Conservation (phyloP, 2,113 vertebrate genomes). For the Salvator merianae region DNA sequence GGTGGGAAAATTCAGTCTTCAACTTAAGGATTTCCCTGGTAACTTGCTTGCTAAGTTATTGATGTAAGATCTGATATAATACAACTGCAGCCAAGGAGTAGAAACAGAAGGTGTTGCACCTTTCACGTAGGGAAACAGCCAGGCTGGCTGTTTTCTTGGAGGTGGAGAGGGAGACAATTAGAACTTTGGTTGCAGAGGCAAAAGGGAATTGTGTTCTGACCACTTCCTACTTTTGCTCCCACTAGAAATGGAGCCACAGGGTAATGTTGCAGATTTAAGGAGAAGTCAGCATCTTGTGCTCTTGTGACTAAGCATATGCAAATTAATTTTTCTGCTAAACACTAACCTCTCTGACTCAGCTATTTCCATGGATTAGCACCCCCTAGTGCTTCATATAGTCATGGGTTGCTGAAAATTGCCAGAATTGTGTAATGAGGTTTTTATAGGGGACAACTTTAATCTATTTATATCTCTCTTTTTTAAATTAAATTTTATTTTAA, state of each 20-base stretch:
- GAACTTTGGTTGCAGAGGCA: not conserved
- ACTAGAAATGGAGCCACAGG: not conserved
- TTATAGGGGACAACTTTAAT: not conserved
- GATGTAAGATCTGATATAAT: not conserved
- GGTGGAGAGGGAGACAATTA: not conserved
- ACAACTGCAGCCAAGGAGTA: not conserved
- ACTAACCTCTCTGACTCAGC: not conserved
- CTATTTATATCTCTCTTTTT: no score
- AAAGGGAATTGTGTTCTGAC: not conserved
- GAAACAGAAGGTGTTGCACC: no score
- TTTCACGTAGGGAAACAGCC: not conserved
- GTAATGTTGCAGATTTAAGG: not conserved
- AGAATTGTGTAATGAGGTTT: not conserved
- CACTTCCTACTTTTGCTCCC: not conserved
- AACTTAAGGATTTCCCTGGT: no score
- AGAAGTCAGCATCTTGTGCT: not conserved
- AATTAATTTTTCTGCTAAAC: not conserved
- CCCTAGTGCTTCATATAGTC: constrained; percentile 3
- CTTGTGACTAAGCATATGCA: not conserved
- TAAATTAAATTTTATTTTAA: no score
- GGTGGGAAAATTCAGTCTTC: no score
- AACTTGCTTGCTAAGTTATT: no score
- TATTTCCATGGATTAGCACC: not conserved
- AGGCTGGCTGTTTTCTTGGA: not conserved
- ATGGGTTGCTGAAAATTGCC: no score